A percentile compares a stretch with the other conserved stretches of the same genome.
Conservation (phyloP, 2,888 invertebrate genomes). For the Melolontha melolontha region DNA sequence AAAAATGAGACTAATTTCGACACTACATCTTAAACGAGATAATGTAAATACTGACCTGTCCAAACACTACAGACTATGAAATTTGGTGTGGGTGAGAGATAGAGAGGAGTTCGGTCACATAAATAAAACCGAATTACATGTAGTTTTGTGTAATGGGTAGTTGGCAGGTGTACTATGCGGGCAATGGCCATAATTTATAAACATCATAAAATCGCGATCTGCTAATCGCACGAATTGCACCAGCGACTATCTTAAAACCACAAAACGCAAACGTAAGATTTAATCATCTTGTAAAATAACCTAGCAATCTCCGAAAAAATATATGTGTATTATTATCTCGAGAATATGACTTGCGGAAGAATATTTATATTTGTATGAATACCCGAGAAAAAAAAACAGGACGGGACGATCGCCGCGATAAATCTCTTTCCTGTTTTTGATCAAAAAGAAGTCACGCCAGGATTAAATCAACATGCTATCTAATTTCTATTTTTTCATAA, state of each 20-base stretch:
- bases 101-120: constrained; percentile 32
- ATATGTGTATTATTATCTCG: too few species aligned
- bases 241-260: constrained; percentile 11
- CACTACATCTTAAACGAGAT: constrained; percentile 31
- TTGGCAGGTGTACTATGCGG: constrained; percentile 38
- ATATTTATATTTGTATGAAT: too few species aligned
- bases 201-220: constrained; percentile 40
- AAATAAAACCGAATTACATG: constrained; percentile 39
- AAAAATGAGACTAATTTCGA: constrained; percentile 34
- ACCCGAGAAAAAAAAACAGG: too few species aligned
- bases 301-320: neutral
- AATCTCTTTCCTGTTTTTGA: too few species aligned
- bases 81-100: constrained; percentile 31
- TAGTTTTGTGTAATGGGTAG: constrained; percentile 37
- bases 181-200: constrained; percentile 40
- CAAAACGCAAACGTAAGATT: constrained; percentile 29
- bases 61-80: constrained; percentile 29
- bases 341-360: too few species aligned
- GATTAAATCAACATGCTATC: too few species aligned
- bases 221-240: constrained; percentile 34
- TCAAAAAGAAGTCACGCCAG: too few species aligned
- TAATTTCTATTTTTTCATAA: too few species aligned
- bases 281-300: constrained; percentile 33
- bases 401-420: too few species aligned
- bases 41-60: constrained; percentile 39